Conservation (phyloP, 2,113 vertebrate genomes). For the Empidonax alnorum region DNA sequence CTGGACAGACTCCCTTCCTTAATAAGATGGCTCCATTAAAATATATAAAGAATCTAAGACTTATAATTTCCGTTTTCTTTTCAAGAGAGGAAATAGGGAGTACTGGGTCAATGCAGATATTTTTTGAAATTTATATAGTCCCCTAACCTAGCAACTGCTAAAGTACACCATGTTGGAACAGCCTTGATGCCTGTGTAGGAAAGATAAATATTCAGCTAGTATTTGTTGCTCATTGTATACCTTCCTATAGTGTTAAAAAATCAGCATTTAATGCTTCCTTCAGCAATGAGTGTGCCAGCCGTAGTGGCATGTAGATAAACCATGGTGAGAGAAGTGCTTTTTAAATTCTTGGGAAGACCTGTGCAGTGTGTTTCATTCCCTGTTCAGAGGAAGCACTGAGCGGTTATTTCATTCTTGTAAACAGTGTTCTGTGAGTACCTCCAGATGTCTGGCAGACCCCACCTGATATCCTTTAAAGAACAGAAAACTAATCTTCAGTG, state of each 20-base stretch:
- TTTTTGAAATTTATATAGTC: background rate
- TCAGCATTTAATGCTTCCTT: background rate
- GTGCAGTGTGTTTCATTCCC: background rate
- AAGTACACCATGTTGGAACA: background rate
- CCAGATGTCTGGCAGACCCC: conserved; percentile 52
- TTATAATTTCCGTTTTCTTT: background rate
- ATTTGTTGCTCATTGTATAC: background rate
- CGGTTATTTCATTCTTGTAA: conserved; percentile 43
- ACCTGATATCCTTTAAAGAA: conserved; percentile 44
- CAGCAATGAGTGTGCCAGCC: background rate
- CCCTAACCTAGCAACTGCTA: background rate
- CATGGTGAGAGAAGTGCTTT: background rate
- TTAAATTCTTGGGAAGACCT: background rate
- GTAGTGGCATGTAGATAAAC: background rate
- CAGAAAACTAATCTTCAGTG: conserved; percentile 28
- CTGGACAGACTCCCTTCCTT: background rate
- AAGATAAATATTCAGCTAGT: background rate
- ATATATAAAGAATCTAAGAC: background rate
- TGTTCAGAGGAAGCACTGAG: background rate
- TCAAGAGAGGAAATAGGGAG: background rate
- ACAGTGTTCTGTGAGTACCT: conserved; percentile 34
- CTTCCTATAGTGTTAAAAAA: background rate
- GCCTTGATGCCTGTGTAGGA: background rate
- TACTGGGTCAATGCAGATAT: background rate
- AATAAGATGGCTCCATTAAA: background rate